A percentile compares a stretch with the other conserved stretches of the same genome.
Conservation (phyloP, 2,888 invertebrate genomes). For the Ectropis crepuscularia region DNA sequence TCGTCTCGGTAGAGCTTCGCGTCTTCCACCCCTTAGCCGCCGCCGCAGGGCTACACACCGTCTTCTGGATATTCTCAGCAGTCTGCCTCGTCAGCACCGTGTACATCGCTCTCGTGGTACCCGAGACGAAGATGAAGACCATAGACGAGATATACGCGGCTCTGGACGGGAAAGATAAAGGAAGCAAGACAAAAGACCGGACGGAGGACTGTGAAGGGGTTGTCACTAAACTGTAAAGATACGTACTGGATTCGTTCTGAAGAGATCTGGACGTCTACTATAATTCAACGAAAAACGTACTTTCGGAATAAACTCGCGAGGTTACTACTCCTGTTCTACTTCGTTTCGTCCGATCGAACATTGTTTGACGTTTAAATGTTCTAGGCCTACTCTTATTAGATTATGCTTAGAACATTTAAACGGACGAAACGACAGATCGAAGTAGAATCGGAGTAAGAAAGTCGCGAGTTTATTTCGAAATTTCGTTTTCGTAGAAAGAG, state of each 20-base stretch:
- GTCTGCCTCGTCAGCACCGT: slow-evolving; percentile 73
- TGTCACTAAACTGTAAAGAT: slow-evolving; percentile 66
- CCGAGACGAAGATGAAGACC: slow-evolving; percentile 71
- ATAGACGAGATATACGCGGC: slow-evolving; percentile 75
- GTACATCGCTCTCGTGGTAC: slow-evolving; percentile 67
- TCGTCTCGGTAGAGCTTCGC: slow-evolving; percentile 72
- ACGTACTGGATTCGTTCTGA: background rate
- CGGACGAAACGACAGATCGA: too few species aligned
- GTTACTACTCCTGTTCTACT: too few species aligned
- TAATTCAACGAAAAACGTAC: too few species aligned
- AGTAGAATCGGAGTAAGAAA: too few species aligned
- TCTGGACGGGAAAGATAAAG: slow-evolving; percentile 61
- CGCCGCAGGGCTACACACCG: slow-evolving; percentile 64
- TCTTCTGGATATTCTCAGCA: slow-evolving; percentile 72
- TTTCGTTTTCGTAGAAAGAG: too few species aligned
- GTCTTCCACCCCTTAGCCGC: slow-evolving; percentile 71
- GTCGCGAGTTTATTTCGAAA: too few species aligned
- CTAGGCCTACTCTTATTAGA: too few species aligned
- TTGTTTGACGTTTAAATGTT: too few species aligned
- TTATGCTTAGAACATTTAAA: too few species aligned
- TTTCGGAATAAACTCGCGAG: too few species aligned
- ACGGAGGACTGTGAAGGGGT: slow-evolving; percentile 60
- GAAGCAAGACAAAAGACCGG: slow-evolving; percentile 39
- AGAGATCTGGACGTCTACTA: too few species aligned
- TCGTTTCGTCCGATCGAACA: too few species aligned